These are phyloP conservation scores for Turritopsis rubra DNA, from an alignment of 30 jellyfish, hydroid and myxozoan species.

Conservation along the genomic window DNA sequence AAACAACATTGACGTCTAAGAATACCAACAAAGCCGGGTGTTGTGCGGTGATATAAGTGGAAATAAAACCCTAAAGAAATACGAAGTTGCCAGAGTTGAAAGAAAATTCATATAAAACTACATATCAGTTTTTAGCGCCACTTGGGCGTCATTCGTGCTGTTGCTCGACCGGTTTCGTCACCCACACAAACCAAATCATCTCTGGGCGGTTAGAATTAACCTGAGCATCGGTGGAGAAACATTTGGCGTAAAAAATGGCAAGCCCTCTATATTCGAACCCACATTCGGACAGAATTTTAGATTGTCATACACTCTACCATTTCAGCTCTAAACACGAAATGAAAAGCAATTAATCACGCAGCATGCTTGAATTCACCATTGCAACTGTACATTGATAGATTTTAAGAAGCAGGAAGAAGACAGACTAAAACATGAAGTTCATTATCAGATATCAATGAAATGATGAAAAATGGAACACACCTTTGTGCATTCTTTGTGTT, in stretches of 20 bases:
- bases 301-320: no score
- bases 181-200: not conserved
- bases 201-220: not conserved
- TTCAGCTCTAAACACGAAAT: not conserved
- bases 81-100: not conserved
- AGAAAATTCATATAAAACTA: not conserved
- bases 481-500: not conserved
- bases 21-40: not conserved
- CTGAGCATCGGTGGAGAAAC: not conserved
- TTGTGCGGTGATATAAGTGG: not conserved
- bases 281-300: not conserved
- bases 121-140: not conserved
- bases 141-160: not conserved
- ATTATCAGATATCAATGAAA: not conserved
- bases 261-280: not conserved
- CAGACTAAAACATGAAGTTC: no score
- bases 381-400: no score
- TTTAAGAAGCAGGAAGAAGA: no score
- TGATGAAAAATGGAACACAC: no score
- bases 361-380: no score
- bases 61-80: not conserved
- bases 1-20: not conserved
- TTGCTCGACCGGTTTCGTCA: not conserved
- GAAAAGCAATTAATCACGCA: no score
- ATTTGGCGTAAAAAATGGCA: not conserved